Conservation (phyloP, 2,797 vertebrate species). For the Pagetopsis macropterus region DNA sequence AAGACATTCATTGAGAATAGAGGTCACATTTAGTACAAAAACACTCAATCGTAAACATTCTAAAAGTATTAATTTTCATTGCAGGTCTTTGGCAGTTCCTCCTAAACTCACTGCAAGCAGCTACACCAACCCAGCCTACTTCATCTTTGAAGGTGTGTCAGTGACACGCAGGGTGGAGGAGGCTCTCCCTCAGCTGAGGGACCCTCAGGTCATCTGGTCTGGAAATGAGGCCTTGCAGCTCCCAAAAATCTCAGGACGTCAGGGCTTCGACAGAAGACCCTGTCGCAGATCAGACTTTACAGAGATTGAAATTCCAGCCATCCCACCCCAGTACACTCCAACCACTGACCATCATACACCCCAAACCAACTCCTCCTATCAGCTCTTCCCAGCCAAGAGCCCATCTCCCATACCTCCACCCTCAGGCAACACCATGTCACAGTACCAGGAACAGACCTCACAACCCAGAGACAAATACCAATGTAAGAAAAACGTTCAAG, state of each 20-base stretch:
- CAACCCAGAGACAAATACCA: slow-evolving; percentile 66
- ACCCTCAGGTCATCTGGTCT: slow-evolving; percentile 79
- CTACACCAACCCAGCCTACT: slow-evolving; percentile 90
- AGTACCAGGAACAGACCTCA: slow-evolving; percentile 67
- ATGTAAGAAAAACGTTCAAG: slow-evolving; percentile 58
- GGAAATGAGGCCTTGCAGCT: slow-evolving; percentile 83
- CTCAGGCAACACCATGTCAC: slow-evolving; percentile 55
- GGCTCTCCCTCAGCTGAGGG: slow-evolving; percentile 59
- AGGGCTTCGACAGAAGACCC: slow-evolving; percentile 69
- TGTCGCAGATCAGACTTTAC: slow-evolving; percentile 84
- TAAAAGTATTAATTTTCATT: slow-evolving; percentile 16
- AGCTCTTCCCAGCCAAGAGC: slow-evolving; percentile 83
- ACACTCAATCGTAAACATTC: background rate
- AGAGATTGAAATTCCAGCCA: slow-evolving; percentile 86
- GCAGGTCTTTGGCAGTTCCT: slow-evolving; percentile 71
- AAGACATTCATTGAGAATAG: background rate
- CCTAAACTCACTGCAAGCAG: slow-evolving; percentile 77
- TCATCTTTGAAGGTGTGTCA: slow-evolving; percentile 86
- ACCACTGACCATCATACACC: slow-evolving; percentile 63
- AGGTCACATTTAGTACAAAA: background rate
- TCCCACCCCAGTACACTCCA: slow-evolving; percentile 74
- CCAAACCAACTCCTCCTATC: slow-evolving; percentile 80
- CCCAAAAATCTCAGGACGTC: slow-evolving; percentile 80
- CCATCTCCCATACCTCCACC: slow-evolving; percentile 65
- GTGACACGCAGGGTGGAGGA: slow-evolving; percentile 73